Percentiles rank a stretch among this genome's conserved stretches.
Conservation (phyloP, 2,797 vertebrate species). For the Buphagus erythrorhynchus region DNA sequence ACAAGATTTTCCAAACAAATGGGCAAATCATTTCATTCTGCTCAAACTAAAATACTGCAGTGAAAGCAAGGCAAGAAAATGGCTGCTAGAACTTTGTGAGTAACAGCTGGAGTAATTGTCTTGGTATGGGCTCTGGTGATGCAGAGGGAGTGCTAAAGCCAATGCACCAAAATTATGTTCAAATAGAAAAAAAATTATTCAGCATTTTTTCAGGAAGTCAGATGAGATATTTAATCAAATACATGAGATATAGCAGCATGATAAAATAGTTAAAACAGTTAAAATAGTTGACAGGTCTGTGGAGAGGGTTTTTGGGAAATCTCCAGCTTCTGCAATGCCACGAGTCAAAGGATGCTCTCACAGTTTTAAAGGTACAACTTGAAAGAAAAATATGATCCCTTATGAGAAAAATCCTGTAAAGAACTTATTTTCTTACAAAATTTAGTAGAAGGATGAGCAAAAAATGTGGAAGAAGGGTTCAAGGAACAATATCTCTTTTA, state of each 20-base stretch:
- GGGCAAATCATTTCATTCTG: not conserved
- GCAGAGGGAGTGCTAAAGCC: not conserved
- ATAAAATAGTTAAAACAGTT: not conserved
- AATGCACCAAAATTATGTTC: not conserved
- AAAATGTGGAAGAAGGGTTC: rapidly evolving
- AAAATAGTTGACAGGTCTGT: not conserved
- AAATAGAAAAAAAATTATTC: not conserved
- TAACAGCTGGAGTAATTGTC: not conserved
- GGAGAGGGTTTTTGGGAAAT: not conserved
- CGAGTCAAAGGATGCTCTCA: not conserved
- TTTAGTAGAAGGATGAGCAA: not conserved
- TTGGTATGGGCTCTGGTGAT: not conserved
- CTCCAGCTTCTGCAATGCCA: not conserved
- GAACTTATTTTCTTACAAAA: not conserved
- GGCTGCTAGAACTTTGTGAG: not conserved
- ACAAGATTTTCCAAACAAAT: not conserved
- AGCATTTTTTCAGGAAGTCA: not conserved
- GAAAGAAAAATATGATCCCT: not conserved
- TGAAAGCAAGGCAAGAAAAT: not conserved
- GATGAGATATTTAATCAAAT: not conserved
- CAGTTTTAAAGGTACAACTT: not conserved
- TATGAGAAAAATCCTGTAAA: not conserved
- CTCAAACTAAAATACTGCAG: not conserved
- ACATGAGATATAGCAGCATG: not conserved
- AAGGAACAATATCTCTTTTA: not conserved